Conservation (phyloP, 1,140 invertebrate species). For the Panulirus ornatus region DNA sequence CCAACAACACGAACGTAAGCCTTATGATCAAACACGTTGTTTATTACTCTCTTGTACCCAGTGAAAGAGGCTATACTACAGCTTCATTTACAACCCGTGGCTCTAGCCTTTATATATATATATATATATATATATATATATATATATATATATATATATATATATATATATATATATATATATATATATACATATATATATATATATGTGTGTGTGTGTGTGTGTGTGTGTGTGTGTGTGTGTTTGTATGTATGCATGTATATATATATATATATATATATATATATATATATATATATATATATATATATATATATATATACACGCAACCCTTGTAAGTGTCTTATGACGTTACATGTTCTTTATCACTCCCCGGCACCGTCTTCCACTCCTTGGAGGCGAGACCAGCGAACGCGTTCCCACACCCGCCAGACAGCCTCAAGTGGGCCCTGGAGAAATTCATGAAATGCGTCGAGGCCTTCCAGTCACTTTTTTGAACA, state of each 20-base stretch:
- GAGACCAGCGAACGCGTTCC: too few species aligned
- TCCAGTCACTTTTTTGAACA: conserved; percentile 12
- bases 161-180: conserved; percentile 37
- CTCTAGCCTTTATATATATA: too few species aligned
- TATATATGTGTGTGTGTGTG: conserved; percentile 37
- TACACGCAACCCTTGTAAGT: background rate
- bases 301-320: conserved; percentile 13
- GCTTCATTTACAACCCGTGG: too few species aligned
- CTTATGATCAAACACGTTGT: too few species aligned
- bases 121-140: too few species aligned
- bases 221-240: conserved; percentile 34
- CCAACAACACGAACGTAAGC: too few species aligned
- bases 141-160: too few species aligned
- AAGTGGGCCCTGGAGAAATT: conserved; percentile 35
- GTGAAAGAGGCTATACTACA: too few species aligned
- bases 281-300: conserved; percentile 31
- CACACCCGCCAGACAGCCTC: background rate
- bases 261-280: conserved; percentile 42
- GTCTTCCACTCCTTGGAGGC: too few species aligned
- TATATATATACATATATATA: conserved; percentile 42
- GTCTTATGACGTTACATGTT: too few species aligned
- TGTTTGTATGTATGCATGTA: conserved; percentile 38
- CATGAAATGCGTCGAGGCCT: conserved; percentile 27
- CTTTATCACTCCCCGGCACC: too few species aligned
- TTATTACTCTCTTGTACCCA: too few species aligned